These are phyloP conservation scores for Hypocryptadius cinnamomeus DNA, from an alignment of 2,113 vertebrate genomes.

Conservation along the genomic window DNA sequence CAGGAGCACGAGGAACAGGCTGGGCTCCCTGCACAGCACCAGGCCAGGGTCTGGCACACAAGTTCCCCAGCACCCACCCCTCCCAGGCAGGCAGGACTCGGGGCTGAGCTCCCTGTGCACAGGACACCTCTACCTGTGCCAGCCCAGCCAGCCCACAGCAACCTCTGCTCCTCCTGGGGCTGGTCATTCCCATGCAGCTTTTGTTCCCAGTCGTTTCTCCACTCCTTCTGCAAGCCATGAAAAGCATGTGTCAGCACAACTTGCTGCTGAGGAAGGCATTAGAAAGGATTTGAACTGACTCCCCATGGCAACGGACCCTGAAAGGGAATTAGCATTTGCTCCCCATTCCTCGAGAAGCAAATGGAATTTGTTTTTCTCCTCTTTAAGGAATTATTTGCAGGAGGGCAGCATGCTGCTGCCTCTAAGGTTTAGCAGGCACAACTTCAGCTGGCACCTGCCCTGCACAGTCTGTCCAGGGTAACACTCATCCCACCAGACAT, in stretches of 20 bases:
- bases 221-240: not conserved
- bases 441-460: not conserved
- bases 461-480: not conserved
- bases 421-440: not conserved
- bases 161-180: not conserved
- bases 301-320: conserved; percentile 55
- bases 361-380: conserved; percentile 8
- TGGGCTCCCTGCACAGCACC: not conserved
- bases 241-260: conserved; percentile 52
- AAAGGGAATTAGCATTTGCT: conserved; percentile 60
- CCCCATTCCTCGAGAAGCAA: conserved; percentile 18
- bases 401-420: not conserved
- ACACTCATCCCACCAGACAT: not conserved
- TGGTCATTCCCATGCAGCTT: not conserved
- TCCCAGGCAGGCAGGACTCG: not conserved
- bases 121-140: not conserved
- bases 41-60: fast-evolving
- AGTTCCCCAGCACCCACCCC: not conserved
- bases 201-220: not conserved
- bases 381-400: not conserved
- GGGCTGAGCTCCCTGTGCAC: not conserved
- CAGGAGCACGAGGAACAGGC: not conserved
- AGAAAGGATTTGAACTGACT: conserved; percentile 51
- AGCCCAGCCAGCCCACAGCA: not conserved
- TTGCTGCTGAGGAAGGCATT: conserved; percentile 6